These are phyloP conservation scores for Brotogeris chrysoptera DNA, from an alignment of 2,797 vertebrate genomes.

Conservation along the genomic window DNA sequence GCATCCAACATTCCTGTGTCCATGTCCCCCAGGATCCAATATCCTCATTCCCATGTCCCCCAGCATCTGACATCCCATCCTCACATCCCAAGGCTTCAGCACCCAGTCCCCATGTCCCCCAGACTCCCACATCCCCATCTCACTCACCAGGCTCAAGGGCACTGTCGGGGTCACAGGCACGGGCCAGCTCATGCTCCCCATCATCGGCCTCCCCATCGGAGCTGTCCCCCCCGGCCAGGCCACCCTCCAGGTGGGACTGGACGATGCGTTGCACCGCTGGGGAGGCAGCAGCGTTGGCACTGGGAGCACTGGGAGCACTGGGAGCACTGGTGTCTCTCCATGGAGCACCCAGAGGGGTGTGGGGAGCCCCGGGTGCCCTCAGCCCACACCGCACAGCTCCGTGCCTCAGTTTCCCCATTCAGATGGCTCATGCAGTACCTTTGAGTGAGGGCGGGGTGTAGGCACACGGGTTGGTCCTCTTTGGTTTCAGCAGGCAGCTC, in stretches of 20 bases:
- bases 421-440: slow-evolving; percentile 75
- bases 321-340: not conserved
- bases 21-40: accelerated
- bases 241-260: slow-evolving; percentile 91
- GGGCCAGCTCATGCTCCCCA: not conserved
- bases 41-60: not conserved
- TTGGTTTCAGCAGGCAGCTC: slow-evolving; percentile 92
- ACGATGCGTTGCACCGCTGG: slow-evolving; percentile 95
- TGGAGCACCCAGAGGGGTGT: accelerated
- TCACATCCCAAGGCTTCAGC: accelerated
- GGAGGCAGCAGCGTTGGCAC: not conserved
- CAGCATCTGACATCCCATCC: not conserved
- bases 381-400: accelerated
- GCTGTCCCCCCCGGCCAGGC: slow-evolving; percentile 78
- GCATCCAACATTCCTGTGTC: not conserved
- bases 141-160: slow-evolving; percentile 38
- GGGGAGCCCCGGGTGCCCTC: not conserved
- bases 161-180: not conserved
- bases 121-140: not conserved
- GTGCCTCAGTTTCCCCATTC: not conserved
- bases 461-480: slow-evolving; percentile 87
- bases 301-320: not conserved
- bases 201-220: slow-evolving; percentile 73
- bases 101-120: accelerated
- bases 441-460: slow-evolving; percentile 95